Evolutionary conservation across 2,797 vertebrate genomes (phyloP).

Genomic region (Pipistrellus kuhlii): DNA sequence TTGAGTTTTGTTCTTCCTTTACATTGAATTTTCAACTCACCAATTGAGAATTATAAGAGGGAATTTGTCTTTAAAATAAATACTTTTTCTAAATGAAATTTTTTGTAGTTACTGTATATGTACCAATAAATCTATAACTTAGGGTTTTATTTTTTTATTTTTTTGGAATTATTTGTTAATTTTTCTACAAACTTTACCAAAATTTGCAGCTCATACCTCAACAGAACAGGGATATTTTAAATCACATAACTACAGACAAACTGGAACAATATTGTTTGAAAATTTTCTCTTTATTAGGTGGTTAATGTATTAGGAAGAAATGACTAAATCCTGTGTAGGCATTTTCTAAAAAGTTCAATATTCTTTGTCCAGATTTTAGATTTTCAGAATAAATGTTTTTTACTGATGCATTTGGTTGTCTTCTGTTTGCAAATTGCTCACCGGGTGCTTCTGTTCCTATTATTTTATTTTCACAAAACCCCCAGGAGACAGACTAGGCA

Average conservation of each 20-base stretch:
- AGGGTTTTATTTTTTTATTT: conserved; percentile 3
- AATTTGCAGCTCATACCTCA: conserved; percentile 90
- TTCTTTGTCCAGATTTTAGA: conserved; percentile 89
- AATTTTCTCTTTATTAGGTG: conserved; percentile 71
- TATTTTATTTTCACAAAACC: not conserved
- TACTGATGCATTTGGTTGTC: conserved; percentile 71
- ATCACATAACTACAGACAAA: conserved; percentile 84
- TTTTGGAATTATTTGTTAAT: conserved; percentile 66
- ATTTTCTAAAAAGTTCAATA: conserved; percentile 88
- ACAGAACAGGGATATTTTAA: conserved; percentile 78
- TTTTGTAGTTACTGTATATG: conserved; percentile 71
- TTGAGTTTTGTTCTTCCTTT: not conserved
- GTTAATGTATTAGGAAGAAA: conserved; percentile 83
- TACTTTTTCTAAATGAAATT: conserved; percentile 61
- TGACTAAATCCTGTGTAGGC: conserved; percentile 83
- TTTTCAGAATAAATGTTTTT: conserved; percentile 87
- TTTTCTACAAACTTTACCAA: conserved; percentile 81
- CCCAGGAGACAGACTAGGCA: too few species aligned
- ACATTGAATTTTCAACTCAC: conserved; percentile 63
- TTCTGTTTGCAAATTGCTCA: not conserved
- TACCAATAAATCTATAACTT: conserved; percentile 49
- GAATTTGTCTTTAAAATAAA: conserved; percentile 6
- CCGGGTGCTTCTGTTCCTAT: accelerated
- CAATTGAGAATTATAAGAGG: conserved; percentile 67
- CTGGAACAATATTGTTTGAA: conserved; percentile 80